phyloP scores from a whole-genome alignment of 2,113 vertebrate genomes.

The Myotis brandtii region DNA sequence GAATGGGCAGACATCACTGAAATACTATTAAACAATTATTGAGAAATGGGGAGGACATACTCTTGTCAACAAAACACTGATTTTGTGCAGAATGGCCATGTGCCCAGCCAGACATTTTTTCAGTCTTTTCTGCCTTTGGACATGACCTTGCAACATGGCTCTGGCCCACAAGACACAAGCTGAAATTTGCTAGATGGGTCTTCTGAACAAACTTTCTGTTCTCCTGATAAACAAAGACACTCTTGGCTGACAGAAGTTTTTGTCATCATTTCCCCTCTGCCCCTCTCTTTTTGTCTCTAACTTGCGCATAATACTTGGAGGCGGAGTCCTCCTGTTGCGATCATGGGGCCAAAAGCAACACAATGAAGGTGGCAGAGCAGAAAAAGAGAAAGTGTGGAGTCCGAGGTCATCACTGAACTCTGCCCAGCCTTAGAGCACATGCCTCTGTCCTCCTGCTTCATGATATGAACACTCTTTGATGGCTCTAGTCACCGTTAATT shows the following conservation, averaged over 20 bases:
- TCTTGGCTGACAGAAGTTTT: neutral
- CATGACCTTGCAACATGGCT: neutral
- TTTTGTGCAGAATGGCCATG: neutral
- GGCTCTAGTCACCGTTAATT: neutral
- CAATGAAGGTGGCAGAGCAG: neutral
- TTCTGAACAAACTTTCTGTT: neutral
- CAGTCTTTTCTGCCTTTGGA: neutral
- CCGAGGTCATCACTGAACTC: neutral
- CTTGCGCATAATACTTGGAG: neutral
- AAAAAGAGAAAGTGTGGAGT: neutral
- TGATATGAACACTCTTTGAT: neutral
- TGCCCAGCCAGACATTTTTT: neutral
- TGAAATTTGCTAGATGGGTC: neutral
- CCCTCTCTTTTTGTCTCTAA: neutral
- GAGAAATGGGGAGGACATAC: neutral
- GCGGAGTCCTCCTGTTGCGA: neutral
- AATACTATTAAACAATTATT: neutral
- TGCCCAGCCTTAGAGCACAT: too few species aligned
- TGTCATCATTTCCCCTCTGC: neutral
- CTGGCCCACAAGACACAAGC: neutral
- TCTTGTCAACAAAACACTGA: neutral
- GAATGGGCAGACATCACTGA: neutral
- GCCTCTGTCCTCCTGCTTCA: neutral
- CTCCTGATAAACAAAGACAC: constrained; percentile 25
- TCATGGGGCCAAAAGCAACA: neutral